phyloP scores from a whole-genome alignment of 2,797 vertebrate species.

The Hylomyscus alleni region DNA sequence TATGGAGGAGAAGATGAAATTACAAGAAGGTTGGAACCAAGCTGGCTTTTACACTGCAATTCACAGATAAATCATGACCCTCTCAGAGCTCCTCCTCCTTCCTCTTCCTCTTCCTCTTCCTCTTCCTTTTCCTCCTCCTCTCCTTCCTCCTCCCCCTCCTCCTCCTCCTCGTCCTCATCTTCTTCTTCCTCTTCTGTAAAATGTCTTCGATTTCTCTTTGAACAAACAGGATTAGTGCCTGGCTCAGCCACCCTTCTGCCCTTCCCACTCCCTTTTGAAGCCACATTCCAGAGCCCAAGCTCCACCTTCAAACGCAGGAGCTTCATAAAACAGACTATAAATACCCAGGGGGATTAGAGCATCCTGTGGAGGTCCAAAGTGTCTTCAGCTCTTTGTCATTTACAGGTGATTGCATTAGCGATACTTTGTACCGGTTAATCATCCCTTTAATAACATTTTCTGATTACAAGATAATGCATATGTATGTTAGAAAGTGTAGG shows the following conservation, averaged over 20 bases:
- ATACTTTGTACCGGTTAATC: not conserved
- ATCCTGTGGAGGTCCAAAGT: not conserved
- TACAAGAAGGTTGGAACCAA: not conserved
- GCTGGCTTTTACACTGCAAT: not conserved
- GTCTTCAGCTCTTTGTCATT: constrained; percentile 1
- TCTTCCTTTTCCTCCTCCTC: not conserved
- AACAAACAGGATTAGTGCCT: not conserved
- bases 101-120: not conserved
- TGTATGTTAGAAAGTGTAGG: constrained; percentile 20
- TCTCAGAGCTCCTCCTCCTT: not conserved
- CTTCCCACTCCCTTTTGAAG: not conserved
- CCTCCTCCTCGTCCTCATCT: too few relatives aligned
- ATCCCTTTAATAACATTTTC: constrained; percentile 47
- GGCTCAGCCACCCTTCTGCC: not conserved
- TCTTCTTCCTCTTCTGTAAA: not conserved
- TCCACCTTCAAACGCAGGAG: too few relatives aligned
- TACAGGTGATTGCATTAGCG: constrained; percentile 42
- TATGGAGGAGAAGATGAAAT: not conserved
- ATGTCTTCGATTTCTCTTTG: constrained; percentile 13
- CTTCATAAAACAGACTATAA: not conserved
- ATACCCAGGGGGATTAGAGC: not conserved
- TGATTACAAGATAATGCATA: not conserved
- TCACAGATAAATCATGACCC: not conserved
- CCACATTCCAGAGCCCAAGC: not conserved
- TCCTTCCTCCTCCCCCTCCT: not conserved